Evolutionary conservation across 2,797 vertebrate species (phyloP), one percentile per base, ranked within the genome.

Genomic region (Sebastes dallii): DNA sequence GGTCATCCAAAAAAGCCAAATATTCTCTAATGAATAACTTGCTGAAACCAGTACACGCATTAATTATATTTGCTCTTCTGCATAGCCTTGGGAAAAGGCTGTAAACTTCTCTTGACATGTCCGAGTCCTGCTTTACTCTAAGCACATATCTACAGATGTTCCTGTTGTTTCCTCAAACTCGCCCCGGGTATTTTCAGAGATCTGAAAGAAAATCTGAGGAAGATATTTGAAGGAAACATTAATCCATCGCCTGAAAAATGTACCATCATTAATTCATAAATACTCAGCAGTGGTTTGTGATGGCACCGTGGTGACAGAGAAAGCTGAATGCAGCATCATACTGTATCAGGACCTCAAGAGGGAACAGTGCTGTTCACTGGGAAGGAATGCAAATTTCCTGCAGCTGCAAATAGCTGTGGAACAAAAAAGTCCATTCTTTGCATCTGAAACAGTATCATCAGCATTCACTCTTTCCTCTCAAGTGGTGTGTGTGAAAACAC

Each of bases 191-290:
- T 84, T 90, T 91, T 95, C 95, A 95, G 71, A 93, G 89, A 95
- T 94, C 95, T 95, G 93, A 93, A 94, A 94, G 72, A 85, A 88
- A 94, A 92, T 94, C 90, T 91, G 89, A 66, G 83, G 69, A 81
- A 86, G 78, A 94, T 69, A 91, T 89, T 84, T 91, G 74, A 92
- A 90, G 78, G 60, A 80, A 83, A 90, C 66, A 80, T 90, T 88
- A 87, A 66, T 83, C 18, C 24, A 58, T 27, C 3, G 46, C 30
- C 62, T 39, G 66, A 66, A 79, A 75, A 68, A 89, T 70, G 59
- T 80, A 22, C 52, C 1, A 27, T 64, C 24, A 59, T 42, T 46
- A 55, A 54, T 64, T 77, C 16, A 75, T 61, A 58, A 72, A 29
- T 39, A 74, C 27, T 65, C 67, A 78, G 76, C 77, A 55, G 88